Percentiles rank a stretch among this genome's conserved stretches.
Evolutionary conservation across 2,113 vertebrate genomes (phyloP).

Genomic region (Brienomyrus brachyistius): DNA sequence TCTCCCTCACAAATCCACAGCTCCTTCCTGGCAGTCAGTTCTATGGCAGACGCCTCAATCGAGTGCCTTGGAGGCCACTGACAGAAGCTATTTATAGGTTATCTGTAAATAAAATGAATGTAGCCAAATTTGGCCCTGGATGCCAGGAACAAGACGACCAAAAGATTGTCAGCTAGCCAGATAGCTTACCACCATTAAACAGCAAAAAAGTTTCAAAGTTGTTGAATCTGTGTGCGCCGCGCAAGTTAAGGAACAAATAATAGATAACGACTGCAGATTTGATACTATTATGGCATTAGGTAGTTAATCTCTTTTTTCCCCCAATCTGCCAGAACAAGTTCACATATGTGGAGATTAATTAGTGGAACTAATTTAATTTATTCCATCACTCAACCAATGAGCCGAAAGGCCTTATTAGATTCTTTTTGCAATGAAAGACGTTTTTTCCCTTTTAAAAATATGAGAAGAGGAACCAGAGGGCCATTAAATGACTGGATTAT

Average conservation of each 20-base stretch:
- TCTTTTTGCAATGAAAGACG: not conserved
- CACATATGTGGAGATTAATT: not conserved
- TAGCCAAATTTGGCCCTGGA: not conserved
- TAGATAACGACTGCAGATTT: not conserved
- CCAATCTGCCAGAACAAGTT: not conserved
- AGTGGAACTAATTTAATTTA: not conserved
- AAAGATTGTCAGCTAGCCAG: not conserved
- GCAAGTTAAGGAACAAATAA: not conserved
- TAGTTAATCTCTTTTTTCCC: not conserved
- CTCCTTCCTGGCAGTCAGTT: not conserved
- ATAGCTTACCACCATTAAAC: not conserved
- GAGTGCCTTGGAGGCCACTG: too few relatives aligned
- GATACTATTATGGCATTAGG: not conserved
- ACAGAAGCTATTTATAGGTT: not conserved
- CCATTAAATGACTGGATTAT: not conserved
- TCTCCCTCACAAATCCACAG: not conserved
- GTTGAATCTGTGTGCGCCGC: not conserved
- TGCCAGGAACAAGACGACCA: not conserved
- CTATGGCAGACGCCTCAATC: not conserved
- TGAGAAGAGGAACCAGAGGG: not conserved
- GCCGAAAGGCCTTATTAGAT: not conserved
- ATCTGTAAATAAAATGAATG: not conserved
- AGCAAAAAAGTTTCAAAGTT: not conserved
- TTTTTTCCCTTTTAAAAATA: constrained; percentile 6
- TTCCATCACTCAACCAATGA: not conserved